Conservation (phyloP, 2,888 invertebrate genomes). For the Hirudinaria manillensis region DNA sequence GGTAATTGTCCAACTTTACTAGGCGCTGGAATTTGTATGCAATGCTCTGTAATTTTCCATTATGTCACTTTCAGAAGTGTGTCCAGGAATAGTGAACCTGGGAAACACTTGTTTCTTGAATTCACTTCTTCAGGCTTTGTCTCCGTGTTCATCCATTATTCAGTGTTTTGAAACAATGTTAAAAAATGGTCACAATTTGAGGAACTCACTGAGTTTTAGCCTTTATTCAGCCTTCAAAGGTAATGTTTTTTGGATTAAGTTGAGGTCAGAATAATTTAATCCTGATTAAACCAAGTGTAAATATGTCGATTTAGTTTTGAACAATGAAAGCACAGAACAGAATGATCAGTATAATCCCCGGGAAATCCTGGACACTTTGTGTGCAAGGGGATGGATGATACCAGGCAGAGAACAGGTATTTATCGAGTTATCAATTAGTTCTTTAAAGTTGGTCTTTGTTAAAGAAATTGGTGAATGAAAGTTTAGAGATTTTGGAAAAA, state of each 20-base stretch:
- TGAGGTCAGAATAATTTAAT: background rate
- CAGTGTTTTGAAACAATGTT: constrained; percentile 66
- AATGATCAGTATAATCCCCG: constrained; percentile 56
- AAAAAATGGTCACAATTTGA: background rate
- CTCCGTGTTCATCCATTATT: constrained; percentile 76
- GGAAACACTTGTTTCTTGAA: constrained; percentile 90
- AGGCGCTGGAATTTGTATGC: no score
- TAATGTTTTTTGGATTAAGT: constrained; percentile 34
- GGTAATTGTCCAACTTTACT: no score
- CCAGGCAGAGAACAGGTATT: constrained; percentile 69
- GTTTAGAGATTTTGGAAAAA: background rate
- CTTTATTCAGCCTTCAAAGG: constrained; percentile 46
- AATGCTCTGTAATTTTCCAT: no score
- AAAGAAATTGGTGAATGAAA: no score
- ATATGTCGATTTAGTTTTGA: constrained; percentile 43
- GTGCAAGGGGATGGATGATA: constrained; percentile 76
- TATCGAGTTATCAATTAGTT: background rate
- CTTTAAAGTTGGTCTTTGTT: no score
- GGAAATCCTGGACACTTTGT: constrained; percentile 69
- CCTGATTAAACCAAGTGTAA: background rate
- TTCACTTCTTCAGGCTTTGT: constrained; percentile 79
- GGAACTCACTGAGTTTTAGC: constrained; percentile 41
- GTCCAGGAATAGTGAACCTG: constrained; percentile 74
- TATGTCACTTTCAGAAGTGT: constrained; percentile 44
- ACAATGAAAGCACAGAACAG: constrained; percentile 44